Evolutionary conservation across 2,113 vertebrate genomes (phyloP), one percentile per base, ranked within the genome.

Genomic region (Dicentrarchus labrax): DNA sequence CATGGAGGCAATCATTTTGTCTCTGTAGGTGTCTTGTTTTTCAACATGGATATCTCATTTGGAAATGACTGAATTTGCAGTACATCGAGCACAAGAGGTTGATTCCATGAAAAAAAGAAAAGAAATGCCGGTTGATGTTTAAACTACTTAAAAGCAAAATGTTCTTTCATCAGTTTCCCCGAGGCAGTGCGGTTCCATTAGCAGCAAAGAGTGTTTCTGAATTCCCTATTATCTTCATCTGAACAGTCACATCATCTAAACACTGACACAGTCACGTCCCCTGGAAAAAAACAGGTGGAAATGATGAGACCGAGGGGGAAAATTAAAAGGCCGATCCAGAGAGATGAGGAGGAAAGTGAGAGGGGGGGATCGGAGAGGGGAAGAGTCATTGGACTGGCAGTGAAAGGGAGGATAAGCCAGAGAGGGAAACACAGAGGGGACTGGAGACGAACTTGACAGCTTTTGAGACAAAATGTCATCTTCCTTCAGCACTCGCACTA

Each of bases 391-490:
- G 51, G 66, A 62, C 36, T 22, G 72, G 39, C 41, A 36, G 76
- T 22, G 19, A 59, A 68, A 56, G 48, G 51, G 61, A 72, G 80
- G 79, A 73, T 77, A 51, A 82, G 72, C 60, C 13, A 5, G n/a
- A 30, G 67, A 53, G 60, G 22, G 45, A 65, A 24, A 48, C 41
- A 13, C 0, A 13, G 16, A 30, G 16, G 30, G 24, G 51, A 41
- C 30, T 8, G 83, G 71, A 53, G 47, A n/a, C 15, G 65, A 39
- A 68, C 51, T n/a, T 47, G 81, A 84, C 50, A 71, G 56, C 71
- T 83, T 83, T 30, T 6, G 39, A 83, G 80, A 81, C 69, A 54
- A 81, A 75, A 72, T 56, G 83, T 76, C 83, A 79, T 73, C 80
- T 74, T 62, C 41, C 76, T n/a, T 61, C 72, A 57, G 72, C 57